Base-by-base conservation (phyloP, 1,140 invertebrate species). In the Periplaneta americana region DNA sequence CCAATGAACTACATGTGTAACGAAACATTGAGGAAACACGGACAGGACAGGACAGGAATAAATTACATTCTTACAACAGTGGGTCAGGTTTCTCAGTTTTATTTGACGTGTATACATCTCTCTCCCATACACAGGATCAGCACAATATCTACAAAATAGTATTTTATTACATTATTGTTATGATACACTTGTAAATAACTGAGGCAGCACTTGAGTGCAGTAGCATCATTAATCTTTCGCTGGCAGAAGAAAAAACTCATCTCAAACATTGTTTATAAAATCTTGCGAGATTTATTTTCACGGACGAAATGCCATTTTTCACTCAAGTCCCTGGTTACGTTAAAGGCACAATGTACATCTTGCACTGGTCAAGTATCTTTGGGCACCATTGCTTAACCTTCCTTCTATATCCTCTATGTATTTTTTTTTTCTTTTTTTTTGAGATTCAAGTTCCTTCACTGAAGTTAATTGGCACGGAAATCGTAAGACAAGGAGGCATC, bases 151-250 rank as follows among this genome's bases (percentile, higher is more conserved):
- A 36, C 48, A 66, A 66, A 66, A 66, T 66, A 66, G 22, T 28
- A 66, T n/a, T 8, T 78, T 36, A 36, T 36, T 78, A 34, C n/a
- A 36, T 78, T 78, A 78, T 78, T 18, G 37, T 36, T 78, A 78
- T 78, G 33, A 78, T 39, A 78, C 76, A 78, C 76, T 31, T 36
- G 76, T 78, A 78, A 36, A 78, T 78, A 78, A 36, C 33, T 75
- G 34, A n/a, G 48, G 48, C 28, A 66, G 22, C 22, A 66, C 48
- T 66, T 66, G 2, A 66, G 22, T 28, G 48, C 48, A 66, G 48
- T n/a, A 28, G 48, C 48, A 66, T 66, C 48, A 66, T 66, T n/a
- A 66, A 28, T n/a, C n/a, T n/a, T 28, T 66, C 48, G 9, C 48
- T 66, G 48, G 48, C 22, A 66, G 22, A 66, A 66, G 48, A 66